A percentile compares a stretch with the other conserved stretches of the same genome.
phyloP scores from a whole-genome alignment of 2,888 invertebrate genomes.

The Bruchidius siliquastri region DNA sequence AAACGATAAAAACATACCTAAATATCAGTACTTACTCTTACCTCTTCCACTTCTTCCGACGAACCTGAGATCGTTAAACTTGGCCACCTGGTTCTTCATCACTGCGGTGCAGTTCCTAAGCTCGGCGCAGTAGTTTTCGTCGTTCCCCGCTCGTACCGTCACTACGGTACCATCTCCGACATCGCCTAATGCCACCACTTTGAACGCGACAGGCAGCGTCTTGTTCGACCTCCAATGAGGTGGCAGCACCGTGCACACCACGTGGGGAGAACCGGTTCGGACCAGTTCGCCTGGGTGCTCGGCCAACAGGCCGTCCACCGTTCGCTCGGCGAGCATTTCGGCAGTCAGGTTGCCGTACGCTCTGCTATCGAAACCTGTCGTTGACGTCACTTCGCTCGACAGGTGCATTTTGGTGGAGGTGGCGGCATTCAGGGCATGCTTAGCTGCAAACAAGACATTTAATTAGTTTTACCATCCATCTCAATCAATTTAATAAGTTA shows the following conservation, averaged over 20 bases:
- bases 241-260: slow-evolving; percentile 92
- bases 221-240: slow-evolving; percentile 98
- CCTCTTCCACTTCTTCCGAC: slow-evolving; percentile 98
- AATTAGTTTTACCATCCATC: too few relatives aligned
- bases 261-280: slow-evolving; percentile 87
- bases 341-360: slow-evolving; percentile 71
- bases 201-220: slow-evolving; percentile 94
- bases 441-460: not conserved
- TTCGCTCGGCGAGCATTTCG: slow-evolving; percentile 82
- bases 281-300: slow-evolving; percentile 91
- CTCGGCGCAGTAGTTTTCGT: slow-evolving; percentile 97
- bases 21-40: slow-evolving; percentile 47
- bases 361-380: slow-evolving; percentile 50
- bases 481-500: too few relatives aligned
- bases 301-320: slow-evolving; percentile 79
- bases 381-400: slow-evolving; percentile 73
- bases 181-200: slow-evolving; percentile 91
- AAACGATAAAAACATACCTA: not conserved
- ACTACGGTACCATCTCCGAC: slow-evolving; percentile 95
- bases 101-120: slow-evolving; percentile 90
- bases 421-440: not conserved
- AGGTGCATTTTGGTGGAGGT: slow-evolving; percentile 61
- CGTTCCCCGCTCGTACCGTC: slow-evolving; percentile 93
- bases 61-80: slow-evolving; percentile 97
- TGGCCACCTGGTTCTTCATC: slow-evolving; percentile 98